phyloP scores from a whole-genome alignment of 1,140 invertebrate species.

The Daktulosphaira vitifoliae region DNA sequence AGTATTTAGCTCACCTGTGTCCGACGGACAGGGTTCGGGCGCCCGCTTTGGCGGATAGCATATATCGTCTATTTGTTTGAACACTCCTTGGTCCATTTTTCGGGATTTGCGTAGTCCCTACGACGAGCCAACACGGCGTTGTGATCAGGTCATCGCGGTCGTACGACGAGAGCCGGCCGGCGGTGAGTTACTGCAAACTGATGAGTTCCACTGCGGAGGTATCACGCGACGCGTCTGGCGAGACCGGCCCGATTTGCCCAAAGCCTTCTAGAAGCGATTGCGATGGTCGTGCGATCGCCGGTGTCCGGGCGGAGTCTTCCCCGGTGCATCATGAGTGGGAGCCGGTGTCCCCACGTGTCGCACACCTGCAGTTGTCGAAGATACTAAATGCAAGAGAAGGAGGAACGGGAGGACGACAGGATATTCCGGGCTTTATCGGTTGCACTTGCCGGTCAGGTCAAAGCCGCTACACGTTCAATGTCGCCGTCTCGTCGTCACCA shows the following conservation, averaged over 20 bases:
- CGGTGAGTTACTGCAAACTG: conserved; percentile 17
- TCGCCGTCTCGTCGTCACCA: too few relatives aligned
- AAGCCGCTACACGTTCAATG: too few relatives aligned
- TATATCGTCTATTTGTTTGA: conserved; percentile 12
- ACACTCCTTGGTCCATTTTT: conserved; percentile 12
- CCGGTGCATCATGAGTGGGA: not conserved
- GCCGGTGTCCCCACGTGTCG: not conserved
- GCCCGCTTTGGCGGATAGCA: conserved; percentile 1
- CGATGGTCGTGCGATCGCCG: not conserved
- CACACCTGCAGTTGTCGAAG: too few relatives aligned
- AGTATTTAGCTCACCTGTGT: conserved; percentile 19
- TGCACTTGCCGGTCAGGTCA: too few relatives aligned
- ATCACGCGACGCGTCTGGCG: not conserved
- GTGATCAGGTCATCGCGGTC: conserved; percentile 25
- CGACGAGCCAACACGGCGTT: not conserved
- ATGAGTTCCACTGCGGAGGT: not conserved
- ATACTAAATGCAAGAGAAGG: too few relatives aligned
- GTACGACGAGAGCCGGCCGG: conserved; percentile 23
- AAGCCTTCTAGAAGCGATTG: not conserved
- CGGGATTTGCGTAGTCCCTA: not conserved
- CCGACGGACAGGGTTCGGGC: not conserved
- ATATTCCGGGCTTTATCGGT: too few relatives aligned
- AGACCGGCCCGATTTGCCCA: not conserved
- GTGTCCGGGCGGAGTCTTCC: not conserved
- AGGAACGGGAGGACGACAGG: too few relatives aligned